Base-by-base conservation (phyloP, 2,113 vertebrate genomes). In the Thamnaconus septentrionalis region DNA sequence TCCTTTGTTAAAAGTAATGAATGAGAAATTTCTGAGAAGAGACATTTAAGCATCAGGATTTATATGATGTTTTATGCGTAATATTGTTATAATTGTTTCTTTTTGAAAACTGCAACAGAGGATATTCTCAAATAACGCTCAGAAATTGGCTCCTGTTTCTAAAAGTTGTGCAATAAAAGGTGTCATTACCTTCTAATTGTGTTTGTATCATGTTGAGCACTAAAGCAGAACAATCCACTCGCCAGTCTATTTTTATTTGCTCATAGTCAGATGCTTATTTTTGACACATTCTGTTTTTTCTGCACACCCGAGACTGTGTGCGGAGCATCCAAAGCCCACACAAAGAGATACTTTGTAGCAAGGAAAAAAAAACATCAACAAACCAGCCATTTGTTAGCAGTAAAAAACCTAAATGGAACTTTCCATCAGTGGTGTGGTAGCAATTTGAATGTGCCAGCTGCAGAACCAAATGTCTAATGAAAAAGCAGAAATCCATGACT, bases 401-500 rank as follows among this genome's bases (percentile, higher is more conserved):
- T 69, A 66, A 64, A 82, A 84, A 80, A 11, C n/a, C 79, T 59
- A 65, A 84, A 80, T 64, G 71, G 83, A 84, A 88, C 65, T 85
- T 89, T 90, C 90, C 87, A 80, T 77, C 73, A 64, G 50, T 59
- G 61, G 73, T 67, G 57, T 59, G 75, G 76, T 47, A 68, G 79
- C 65, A 42, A 64, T 71, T 76, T 45, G 50, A 79, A 73, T 59
- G 58, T 81, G 79, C 81, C 82, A 87, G 78, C 72, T 73, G 58
- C 66, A 81, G 64, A 71, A 59, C 59, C 47, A 31, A 31, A 31
- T 31, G 18, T 84, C 76, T 73, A 69, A 79, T 53, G 71, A 75
- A 81, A 73, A 64, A 71, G 78, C 75, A 83, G 77, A 85, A 85
- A 80, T 89, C 68, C 76, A 67, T 75, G 71, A 79, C 72, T 76